Conservation (phyloP, 2,888 invertebrate genomes). For the Drosophila aldrichi region DNA sequence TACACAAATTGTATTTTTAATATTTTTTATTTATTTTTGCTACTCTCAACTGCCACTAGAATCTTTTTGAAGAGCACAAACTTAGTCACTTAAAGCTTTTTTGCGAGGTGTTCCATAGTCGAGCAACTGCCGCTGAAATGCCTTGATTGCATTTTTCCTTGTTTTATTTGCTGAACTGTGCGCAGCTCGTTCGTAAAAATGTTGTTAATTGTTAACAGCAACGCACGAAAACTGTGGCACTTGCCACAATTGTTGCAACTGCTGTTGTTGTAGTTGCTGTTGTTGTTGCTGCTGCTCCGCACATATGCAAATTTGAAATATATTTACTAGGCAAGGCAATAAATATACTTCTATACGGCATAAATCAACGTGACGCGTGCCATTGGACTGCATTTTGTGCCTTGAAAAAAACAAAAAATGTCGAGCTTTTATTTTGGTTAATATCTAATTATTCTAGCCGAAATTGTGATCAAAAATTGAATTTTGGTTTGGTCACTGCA, state of each 20-base stretch:
- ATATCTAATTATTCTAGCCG: slow-evolving; percentile 63
- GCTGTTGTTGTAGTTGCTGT: not conserved
- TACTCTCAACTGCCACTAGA: too few relatives aligned
- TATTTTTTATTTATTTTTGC: too few relatives aligned
- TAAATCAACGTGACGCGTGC: slow-evolving; percentile 32
- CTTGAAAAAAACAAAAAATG: slow-evolving; percentile 7
- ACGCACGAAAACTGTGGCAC: slow-evolving; percentile 31
- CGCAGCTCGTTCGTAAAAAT: slow-evolving; percentile 37
- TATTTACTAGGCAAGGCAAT: slow-evolving; percentile 17
- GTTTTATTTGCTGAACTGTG: too few relatives aligned
- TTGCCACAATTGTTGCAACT: slow-evolving; percentile 21
- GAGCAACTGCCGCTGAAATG: not conserved
- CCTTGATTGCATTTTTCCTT: slow-evolving; percentile 12
- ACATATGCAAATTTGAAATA: slow-evolving; percentile 40
- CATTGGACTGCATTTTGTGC: slow-evolving; percentile 27
- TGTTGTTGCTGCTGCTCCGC: slow-evolving; percentile 9
- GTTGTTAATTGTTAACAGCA: slow-evolving; percentile 48
- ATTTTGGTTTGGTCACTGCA: slow-evolving; percentile 7
- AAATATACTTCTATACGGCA: slow-evolving; percentile 6
- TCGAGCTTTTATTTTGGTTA: slow-evolving; percentile 32
- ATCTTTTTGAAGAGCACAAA: too few relatives aligned
- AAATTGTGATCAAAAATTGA: slow-evolving; percentile 33
- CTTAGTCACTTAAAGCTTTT: too few relatives aligned
- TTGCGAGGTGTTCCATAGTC: not conserved
- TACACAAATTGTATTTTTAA: too few relatives aligned